Base-by-base conservation (phyloP, 2,113 vertebrate species). In the Oenanthe melanoleuca region DNA sequence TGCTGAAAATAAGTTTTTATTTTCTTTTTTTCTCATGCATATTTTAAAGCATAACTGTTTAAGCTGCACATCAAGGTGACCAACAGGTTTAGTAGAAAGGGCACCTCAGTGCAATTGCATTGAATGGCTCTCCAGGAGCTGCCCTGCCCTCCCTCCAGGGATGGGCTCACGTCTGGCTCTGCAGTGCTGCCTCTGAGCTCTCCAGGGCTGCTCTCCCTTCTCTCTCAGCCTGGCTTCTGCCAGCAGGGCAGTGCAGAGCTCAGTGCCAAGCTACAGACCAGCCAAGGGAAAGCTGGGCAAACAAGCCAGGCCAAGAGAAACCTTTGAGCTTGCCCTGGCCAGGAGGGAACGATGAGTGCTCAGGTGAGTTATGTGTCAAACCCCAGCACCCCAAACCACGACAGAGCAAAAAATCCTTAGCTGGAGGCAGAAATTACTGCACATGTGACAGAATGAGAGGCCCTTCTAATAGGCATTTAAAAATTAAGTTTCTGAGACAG, bases 401-500 rank as follows among this genome's bases (percentile, higher is more conserved):
- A 34, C 19, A 74, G 33, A 5, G 65, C 56, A 57, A 50, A 50
- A 80, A 40, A 4, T 45, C 63, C 44, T 47, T 10, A 53, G 28
- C 37, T 87, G 77, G 90, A 82, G 61, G 69, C 80, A 94, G 74
- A 78, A 95, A 56, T 75, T 72, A 71, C 6, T 63, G 65, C 9
- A 53, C 69, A 47, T n/a, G 23, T 13, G 40, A 53, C 61, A 85
- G 85, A 92, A 86, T 1, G 5, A 84, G 53, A 81, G 8, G 1
- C 31, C 33, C 40, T 53, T 52, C 53, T 93, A 81, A 95, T 7
- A 65, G 20, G 28, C 90, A 89, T 92, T 81, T 42, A 95, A 95
- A 91, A 94, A 91, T 85, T 86, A 93, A 84, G 49, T 79, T 89
- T 95, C 91, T 82, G 60, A 86, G 67, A 57, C 73, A 95, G 66